phyloP scores from a whole-genome alignment of 2,888 invertebrate species.

The Machimus rusticus region DNA sequence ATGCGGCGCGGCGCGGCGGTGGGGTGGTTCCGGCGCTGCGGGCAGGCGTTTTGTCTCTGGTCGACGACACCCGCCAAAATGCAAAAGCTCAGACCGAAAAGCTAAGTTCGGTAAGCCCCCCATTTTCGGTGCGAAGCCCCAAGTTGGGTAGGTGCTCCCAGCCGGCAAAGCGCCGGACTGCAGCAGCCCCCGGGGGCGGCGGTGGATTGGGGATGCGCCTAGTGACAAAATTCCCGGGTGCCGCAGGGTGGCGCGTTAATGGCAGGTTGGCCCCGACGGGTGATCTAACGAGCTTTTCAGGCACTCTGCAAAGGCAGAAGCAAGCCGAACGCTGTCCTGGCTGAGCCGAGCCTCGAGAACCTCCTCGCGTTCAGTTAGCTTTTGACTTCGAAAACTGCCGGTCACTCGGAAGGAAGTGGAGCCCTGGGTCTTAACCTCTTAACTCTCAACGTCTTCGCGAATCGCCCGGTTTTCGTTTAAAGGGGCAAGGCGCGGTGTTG shows the following conservation, averaged over 20 bases:
- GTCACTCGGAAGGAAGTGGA: background rate
- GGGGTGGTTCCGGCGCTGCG: background rate
- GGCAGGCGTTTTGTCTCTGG: background rate
- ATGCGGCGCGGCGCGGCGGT: background rate
- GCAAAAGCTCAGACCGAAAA: background rate
- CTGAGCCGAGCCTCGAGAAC: background rate
- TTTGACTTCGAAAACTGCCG: constrained; percentile 5
- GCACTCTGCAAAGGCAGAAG: background rate
- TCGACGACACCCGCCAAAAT: background rate
- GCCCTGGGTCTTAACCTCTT: background rate
- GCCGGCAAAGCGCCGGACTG: background rate
- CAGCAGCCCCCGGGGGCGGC: background rate
- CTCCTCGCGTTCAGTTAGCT: constrained; percentile 18
- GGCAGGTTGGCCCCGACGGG: background rate
- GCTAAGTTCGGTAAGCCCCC: background rate
- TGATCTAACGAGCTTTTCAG: constrained; percentile 6
- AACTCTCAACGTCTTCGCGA: no score
- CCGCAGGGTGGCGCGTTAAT: background rate
- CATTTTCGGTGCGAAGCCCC: background rate
- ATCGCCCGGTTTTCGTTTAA: background rate
- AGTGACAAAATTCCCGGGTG: background rate
- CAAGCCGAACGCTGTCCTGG: background rate
- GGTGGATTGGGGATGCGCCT: background rate
- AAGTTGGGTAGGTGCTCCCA: background rate
- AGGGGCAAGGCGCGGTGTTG: background rate